Base-by-base conservation (phyloP, 64 coral and sea anemone species). In the Astreopora myriophthalma region DNA sequence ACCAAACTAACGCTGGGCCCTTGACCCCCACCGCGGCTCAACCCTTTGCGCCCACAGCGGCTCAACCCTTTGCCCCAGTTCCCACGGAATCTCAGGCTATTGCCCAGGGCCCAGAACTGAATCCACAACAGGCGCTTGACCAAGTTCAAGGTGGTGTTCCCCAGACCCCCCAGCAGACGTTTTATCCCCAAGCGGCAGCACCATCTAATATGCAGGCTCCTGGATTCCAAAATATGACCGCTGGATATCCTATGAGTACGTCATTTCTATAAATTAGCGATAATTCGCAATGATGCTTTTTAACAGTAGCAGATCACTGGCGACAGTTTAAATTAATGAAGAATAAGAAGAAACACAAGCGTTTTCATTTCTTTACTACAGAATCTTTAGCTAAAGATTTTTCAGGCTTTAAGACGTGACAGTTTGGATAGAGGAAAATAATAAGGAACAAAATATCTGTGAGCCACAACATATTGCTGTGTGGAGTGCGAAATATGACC, bases 61-160 rank as follows among this genome's bases (percentile, higher is more conserved):
- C 62, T 23, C 89, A 79, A 68, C 46, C 40, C 22, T 70, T 35
- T 51, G 46, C 85, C 13, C 39, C 37, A 58, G 39, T 20, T 9
- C 16, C 37, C 2, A 5, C 35, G 12, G 6, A 24, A 48, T 23
- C 64, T 20, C 65, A 87, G 32, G 1, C 39, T 30, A 7, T 48
- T 28, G 38, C 79, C 55, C 52, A 83, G 19, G 28, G 1, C 16
- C 39, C 24, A 26, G 29, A 14, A n/a, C 61, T 42, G 35, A 69
- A 35, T 62, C 82, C 82, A 7, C 82, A 85, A 61, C 84, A 69
- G 14, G 65, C 36, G 25, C 68, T 69, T 12, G 64, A 69, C 27
- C 88, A 90, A 32, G 74, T 58, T 12, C 88, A 90, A 55, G 37
- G 76, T 19, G 88, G 48, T 68, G 31, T 52, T 65, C 73, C 75